Evolutionary conservation across 2,797 vertebrate genomes (phyloP), one percentile per base, ranked within the genome.

Genomic region (Sebastes steindachneri): DNA sequence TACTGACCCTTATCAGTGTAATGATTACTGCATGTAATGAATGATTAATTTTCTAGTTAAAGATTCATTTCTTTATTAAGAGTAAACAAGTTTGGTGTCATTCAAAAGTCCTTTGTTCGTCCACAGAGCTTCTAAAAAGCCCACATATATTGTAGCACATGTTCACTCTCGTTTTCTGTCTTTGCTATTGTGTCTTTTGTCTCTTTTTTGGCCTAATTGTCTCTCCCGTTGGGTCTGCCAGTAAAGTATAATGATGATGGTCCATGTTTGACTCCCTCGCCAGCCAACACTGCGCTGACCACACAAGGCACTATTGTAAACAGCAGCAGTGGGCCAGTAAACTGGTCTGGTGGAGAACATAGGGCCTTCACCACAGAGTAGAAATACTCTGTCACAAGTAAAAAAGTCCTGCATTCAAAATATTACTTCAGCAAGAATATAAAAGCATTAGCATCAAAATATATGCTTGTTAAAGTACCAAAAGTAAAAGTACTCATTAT

Each of bases 171-270:
- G 1, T 71, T 78, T 82, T 70, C 57, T 55, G 37, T n/a, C 63
- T 48, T 26, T 19, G n/a, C 65, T 11, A 12, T 8, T 53, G 55
- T 66, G 23, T 59, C 57, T 77, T 69, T 58, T 75, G 55, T 60
- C 67, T 41, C 26, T 62, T 60, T 37, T 37, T 48, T 7, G 21
- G 25, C 19, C 23, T 69, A 65, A 82, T 75, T 78, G 74, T 51
- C 75, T 70, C 62, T 68, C 41, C 35, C 8, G 3, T 73, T 79
- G 66, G 3, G 29, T 57, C 33, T 75, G 74, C 51, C 65, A 65
- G 67, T 62, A 48, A 64, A 69, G n/a, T 25, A 58, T 63, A 74
- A 86, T 78, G 77, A 85, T 71, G 45, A 82, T 67, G 29, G 73
- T 35, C 37, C 75, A 71, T 58, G 37, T 70, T 80, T 82, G 72